Conservation (phyloP, 2,797 vertebrate genomes). For the Bovichtus variegatus region DNA sequence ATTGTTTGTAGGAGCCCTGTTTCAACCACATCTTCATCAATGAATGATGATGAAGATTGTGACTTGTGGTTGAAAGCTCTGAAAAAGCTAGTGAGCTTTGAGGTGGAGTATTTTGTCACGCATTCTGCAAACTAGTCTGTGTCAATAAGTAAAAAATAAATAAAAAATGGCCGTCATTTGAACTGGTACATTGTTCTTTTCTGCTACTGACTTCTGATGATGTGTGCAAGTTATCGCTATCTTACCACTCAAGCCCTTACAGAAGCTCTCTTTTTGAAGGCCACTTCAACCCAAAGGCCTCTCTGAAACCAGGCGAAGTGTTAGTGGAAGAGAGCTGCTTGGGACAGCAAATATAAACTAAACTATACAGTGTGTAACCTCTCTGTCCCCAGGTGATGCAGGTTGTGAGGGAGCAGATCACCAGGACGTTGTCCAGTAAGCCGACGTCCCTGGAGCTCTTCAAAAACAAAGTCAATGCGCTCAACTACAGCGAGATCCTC, state of each 20-base stretch:
- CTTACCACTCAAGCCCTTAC: not conserved
- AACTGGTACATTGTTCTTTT: not conserved
- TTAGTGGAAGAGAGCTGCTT: not conserved
- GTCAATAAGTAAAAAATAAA: too few species aligned
- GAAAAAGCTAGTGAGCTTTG: not conserved
- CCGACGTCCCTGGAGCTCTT: conserved; percentile 96
- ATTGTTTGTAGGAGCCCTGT: too few species aligned
- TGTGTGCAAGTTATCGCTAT: not conserved
- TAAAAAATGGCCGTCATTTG: not conserved
- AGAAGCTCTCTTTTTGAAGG: not conserved
- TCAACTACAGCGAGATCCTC: conserved; percentile 97
- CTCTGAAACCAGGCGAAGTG: not conserved
- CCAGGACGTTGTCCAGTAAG: conserved; percentile 90
- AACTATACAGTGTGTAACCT: not conserved
- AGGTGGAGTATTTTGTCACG: not conserved
- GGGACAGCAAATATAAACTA: not conserved
- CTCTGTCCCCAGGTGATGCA: conserved; percentile 90
- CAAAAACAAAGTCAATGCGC: conserved; percentile 91
- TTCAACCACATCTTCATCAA: not conserved
- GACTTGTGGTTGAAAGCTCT: not conserved
- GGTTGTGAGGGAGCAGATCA: conserved; percentile 97
- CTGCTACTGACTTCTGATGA: not conserved
- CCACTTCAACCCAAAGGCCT: not conserved
- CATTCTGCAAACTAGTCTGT: not conserved
- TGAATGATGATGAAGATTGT: not conserved